Conservation (phyloP, 2,797 vertebrate species). For the Sebastes taczanowskii region DNA sequence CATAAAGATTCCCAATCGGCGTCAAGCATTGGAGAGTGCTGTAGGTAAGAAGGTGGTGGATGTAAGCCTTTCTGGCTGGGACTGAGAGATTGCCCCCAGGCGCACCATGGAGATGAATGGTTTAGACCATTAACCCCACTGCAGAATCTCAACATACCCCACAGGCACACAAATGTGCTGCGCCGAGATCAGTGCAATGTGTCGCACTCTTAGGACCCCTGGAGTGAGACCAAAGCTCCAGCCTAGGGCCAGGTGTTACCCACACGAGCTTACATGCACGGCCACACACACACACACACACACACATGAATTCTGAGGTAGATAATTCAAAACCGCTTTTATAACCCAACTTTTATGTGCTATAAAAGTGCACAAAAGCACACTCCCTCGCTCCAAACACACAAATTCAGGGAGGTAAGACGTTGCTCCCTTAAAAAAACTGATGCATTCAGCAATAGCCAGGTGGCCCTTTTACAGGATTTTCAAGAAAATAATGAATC, state of each 20-base stretch:
- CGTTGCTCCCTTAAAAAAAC: not conserved
- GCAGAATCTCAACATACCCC: slow-evolving; percentile 67
- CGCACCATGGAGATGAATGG: slow-evolving; percentile 70
- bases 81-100: slow-evolving; percentile 56
- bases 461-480: slow-evolving; percentile 2
- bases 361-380: slow-evolving; percentile 13
- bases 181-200: slow-evolving; percentile 64
- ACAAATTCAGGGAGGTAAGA: not conserved
- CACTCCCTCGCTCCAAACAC: not conserved
- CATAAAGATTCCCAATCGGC: slow-evolving; percentile 73
- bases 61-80: slow-evolving; percentile 56
- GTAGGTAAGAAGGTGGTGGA: slow-evolving; percentile 67
- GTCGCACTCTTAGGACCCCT: slow-evolving; percentile 59
- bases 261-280: not conserved
- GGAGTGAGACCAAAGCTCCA: slow-evolving; percentile 69
- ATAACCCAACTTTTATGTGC: not conserved
- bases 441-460: slow-evolving; percentile 6
- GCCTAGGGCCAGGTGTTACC: slow-evolving; percentile 65
- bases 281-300: not conserved
- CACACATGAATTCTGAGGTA: not conserved
- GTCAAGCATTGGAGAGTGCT: slow-evolving; percentile 55
- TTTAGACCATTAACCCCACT: slow-evolving; percentile 77
- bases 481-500: slow-evolving; percentile 6
- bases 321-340: slow-evolving; percentile 1
- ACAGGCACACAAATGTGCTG: slow-evolving; percentile 73